Evolutionary conservation across 2,888 invertebrate genomes (phyloP), one percentile per base, ranked within the genome.

Genomic region (Rhagonycha lutea): DNA sequence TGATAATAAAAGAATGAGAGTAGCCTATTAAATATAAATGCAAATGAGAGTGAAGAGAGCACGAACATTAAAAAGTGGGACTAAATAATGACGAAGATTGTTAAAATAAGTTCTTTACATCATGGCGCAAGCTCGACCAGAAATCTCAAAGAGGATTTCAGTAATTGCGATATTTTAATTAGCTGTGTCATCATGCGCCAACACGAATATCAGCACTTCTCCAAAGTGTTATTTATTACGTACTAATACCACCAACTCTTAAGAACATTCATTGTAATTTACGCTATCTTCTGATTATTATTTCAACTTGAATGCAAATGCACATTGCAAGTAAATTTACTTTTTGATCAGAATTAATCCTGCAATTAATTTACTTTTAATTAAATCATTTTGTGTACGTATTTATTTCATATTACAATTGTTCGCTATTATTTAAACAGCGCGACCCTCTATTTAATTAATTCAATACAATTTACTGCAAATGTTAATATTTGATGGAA

Each of bases 91-190:
- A 75, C 68, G 63, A 74, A 72, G 77, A 77, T 63, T 63, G 74
- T 70, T 68, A 70, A 70, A 75, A 75, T 72, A 70, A 75, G 67
- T 77, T 65, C 72, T 76, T 47, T 74, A 68, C 78, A 69, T 75
- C 61, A 75, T 78, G 26, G 77, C 74, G 71, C 74, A 73, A 71
- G 77, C 77, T 80, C 79, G 78, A 74, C 76, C 75, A 68, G 73
- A 70, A 77, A 79, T 81, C 79, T 79, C 76, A 82, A 81, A 80
- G 81, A 82, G 83, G 82, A 83, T 84, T 85, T 79, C 81, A 78
- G 79, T 82, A 82, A 83, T 84, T 83, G 83, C 83, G 81, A 84
- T 84, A 84, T 84, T 85, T 85, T 84, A 84, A 85, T 85, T 85
- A 85, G 83, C 82, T 81, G 82, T 80, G 84, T 84, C 84, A 85